Percentiles rank a stretch among this genome's conserved stretches.
These are phyloP conservation scores for Tortrix viridana DNA, from an alignment of 2,888 invertebrate species.

Conservation along the genomic window DNA sequence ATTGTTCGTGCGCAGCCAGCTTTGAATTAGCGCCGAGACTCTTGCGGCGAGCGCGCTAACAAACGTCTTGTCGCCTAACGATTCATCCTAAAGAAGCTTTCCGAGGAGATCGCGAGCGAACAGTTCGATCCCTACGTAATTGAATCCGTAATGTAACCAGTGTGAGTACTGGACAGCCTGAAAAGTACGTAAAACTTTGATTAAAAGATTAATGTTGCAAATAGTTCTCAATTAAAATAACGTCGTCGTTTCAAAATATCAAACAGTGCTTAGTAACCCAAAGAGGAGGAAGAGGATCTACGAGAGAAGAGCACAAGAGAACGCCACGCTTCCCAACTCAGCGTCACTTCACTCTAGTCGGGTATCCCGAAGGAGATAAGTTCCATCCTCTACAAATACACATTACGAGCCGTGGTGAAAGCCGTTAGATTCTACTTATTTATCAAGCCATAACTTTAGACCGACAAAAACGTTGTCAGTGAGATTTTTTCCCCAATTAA, in stretches of 20 bases:
- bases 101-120: constrained; percentile 9
- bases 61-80: constrained; percentile 67
- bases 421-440: constrained; percentile 41
- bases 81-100: constrained; percentile 62
- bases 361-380: no score
- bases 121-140: constrained; percentile 9
- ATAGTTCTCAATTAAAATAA: no score
- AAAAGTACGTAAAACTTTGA: background rate
- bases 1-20: constrained; percentile 39
- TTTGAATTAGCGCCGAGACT: constrained; percentile 62
- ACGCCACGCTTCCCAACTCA: no score
- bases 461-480: constrained; percentile 58
- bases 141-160: background rate
- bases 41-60: constrained; percentile 54
- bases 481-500: constrained; percentile 75
- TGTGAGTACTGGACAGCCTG: background rate
- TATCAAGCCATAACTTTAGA: constrained; percentile 45
- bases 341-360: no score
- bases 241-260: no score
- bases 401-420: constrained; percentile 36
- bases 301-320: no score
- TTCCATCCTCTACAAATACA: constrained; percentile 24
- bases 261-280: no score
- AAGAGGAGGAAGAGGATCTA: no score
- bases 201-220: no score